Evolutionary conservation across 2,113 vertebrate species (phyloP), one percentile per base, ranked within the genome.

Genomic region (Marmota flaviventris): DNA sequence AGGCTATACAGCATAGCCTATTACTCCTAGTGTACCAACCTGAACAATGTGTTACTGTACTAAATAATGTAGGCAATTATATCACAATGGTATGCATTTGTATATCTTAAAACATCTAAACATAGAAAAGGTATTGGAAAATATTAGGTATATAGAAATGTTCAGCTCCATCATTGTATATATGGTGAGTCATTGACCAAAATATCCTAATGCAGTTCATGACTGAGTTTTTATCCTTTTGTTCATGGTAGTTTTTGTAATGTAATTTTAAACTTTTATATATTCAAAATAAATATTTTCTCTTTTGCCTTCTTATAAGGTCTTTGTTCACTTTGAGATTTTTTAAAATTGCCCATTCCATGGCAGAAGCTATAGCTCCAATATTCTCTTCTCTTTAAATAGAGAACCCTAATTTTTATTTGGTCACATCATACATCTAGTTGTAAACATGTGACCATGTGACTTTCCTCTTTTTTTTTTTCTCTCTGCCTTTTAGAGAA

Each of bases 231-330:
- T 94, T 81, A 29, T 34, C 53, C 61, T 77, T 85, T 92, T 89
- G 48, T 70, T 81, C 37, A 61, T 24, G 24, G 39, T 77, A 25
- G 29, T 0, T 84, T 84, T 92, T 87, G 48, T 29, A 85, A 45
- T 79, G 56, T 20, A 76, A 56, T 34, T 90, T 89, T 34, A 9
- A 10, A 67, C 56, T 58, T 84, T 42, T 78, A 1, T 67, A 24
- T 65, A 39, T 29, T 58, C 11, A 83, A 93, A 90, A 27, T 61
- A 77, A 89, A 7, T 83, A 70, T 83, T 94, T 88, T 81, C n/a
- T 75, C 61, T 94, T 61, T 82, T 82, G 37, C 63, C 34, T 82
- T 79, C 12, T 90, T 93, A 78, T 17, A 51, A 94, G 86, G 87
- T 34, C 24, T 83, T 91, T 77, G 48, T 10, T 27, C 25, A 88